Conservation (phyloP, 2,113 vertebrate genomes). For the Lontra canadensis region DNA sequence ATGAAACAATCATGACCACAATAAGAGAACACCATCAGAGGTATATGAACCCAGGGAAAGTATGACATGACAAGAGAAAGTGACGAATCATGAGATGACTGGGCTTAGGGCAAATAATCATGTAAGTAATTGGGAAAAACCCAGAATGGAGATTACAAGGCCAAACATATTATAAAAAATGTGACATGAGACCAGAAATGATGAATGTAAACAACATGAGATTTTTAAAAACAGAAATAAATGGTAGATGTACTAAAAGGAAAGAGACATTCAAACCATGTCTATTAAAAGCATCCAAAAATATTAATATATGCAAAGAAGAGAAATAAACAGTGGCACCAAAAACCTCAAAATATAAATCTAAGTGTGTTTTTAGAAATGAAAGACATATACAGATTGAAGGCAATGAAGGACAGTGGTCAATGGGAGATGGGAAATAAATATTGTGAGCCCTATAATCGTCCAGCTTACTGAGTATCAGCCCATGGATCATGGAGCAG, state of each 20-base stretch:
- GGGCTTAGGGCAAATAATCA: neutral
- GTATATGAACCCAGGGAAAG: neutral
- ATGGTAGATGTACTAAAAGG: neutral
- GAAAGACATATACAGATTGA: neutral
- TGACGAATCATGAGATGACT: neutral
- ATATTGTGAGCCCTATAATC: neutral
- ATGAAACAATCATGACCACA: neutral
- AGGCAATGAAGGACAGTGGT: neutral
- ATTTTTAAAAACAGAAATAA: neutral
- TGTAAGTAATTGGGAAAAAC: neutral
- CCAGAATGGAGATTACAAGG: neutral
- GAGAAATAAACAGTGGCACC: neutral
- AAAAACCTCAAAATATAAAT: neutral
- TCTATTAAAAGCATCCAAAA: neutral
- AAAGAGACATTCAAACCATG: neutral
- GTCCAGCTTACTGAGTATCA: neutral
- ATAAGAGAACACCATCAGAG: neutral
- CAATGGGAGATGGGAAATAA: neutral
- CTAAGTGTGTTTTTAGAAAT: neutral
- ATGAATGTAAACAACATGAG: neutral
- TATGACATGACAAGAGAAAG: neutral
- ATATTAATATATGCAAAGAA: neutral
- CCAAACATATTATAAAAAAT: neutral
- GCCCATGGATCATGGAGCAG: neutral
- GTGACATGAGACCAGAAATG: neutral